Evolutionary conservation across 2,797 vertebrate genomes (phyloP).

Genomic region (Todus mexicanus): DNA sequence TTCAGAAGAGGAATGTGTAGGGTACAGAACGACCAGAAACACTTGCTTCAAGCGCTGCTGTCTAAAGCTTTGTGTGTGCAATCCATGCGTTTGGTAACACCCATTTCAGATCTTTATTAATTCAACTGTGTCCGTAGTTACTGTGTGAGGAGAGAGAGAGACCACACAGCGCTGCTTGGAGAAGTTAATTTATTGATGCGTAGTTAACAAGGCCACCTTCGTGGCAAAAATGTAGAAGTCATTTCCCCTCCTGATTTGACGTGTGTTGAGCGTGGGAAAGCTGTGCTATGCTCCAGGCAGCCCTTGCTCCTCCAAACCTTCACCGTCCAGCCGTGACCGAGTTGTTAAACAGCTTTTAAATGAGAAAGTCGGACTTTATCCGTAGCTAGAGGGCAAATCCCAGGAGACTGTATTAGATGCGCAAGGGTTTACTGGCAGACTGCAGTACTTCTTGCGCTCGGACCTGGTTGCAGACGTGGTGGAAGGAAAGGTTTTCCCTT

Average conservation of each 20-base stretch:
- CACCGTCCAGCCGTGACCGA: fast-evolving
- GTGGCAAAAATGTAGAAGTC: background rate
- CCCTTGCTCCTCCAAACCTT: background rate
- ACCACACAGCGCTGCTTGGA: background rate
- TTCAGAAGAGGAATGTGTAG: background rate
- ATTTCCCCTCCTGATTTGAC: background rate
- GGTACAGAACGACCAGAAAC: background rate
- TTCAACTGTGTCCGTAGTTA: background rate
- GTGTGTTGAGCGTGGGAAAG: background rate
- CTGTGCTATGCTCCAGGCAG: background rate
- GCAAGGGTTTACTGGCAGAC: background rate
- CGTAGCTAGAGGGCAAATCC: background rate
- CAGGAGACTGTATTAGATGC: background rate
- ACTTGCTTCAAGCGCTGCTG: background rate
- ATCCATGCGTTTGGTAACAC: background rate
- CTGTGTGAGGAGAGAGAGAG: background rate
- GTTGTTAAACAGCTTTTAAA: background rate
- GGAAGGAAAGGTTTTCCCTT: background rate
- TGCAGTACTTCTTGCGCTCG: background rate
- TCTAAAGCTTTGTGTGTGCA: conserved; percentile 14
- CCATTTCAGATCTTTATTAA: background rate
- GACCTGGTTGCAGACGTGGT: background rate
- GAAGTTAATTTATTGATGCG: background rate
- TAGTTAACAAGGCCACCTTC: background rate
- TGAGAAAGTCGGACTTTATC: background rate